phyloP scores from a whole-genome alignment of 2,888 invertebrate genomes.

The Nudaria mundana region DNA sequence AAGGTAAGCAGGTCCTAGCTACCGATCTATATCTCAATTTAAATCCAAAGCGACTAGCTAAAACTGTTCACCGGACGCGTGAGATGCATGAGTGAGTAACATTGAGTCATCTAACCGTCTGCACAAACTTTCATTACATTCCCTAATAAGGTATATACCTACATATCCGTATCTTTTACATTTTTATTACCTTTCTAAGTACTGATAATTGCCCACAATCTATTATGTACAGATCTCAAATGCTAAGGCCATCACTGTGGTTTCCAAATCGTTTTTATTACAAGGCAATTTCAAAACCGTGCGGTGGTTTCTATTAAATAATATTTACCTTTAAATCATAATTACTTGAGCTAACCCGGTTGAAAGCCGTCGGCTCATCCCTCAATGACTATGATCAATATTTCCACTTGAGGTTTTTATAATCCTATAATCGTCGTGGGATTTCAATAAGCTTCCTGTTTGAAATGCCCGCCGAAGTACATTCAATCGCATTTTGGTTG shows the following conservation, averaged over 20 bases:
- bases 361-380: conserved; percentile 44
- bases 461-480: conserved; percentile 55
- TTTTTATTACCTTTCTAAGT: too few species aligned
- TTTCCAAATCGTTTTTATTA: conserved; percentile 11
- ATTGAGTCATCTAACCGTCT: too few species aligned
- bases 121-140: too few species aligned
- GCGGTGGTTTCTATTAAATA: conserved; percentile 22
- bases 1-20: too few species aligned
- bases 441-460: conserved; percentile 71
- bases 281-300: neutral
- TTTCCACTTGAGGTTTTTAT: conserved; percentile 71
- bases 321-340: conserved; percentile 34
- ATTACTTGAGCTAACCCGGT: conserved; percentile 52
- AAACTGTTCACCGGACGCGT: too few species aligned
- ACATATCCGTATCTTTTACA: too few species aligned
- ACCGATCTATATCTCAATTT: too few species aligned
- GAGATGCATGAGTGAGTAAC: too few species aligned
- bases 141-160: too few species aligned
- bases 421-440: conserved; percentile 70
- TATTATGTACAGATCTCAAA: neutral
- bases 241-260: conserved; percentile 6
- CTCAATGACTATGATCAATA: conserved; percentile 66
- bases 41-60: too few species aligned
- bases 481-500: conserved; percentile 28
- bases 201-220: neutral